phyloP scores from a whole-genome alignment of 2,888 invertebrate species.

The Oscheius myriophilus region DNA sequence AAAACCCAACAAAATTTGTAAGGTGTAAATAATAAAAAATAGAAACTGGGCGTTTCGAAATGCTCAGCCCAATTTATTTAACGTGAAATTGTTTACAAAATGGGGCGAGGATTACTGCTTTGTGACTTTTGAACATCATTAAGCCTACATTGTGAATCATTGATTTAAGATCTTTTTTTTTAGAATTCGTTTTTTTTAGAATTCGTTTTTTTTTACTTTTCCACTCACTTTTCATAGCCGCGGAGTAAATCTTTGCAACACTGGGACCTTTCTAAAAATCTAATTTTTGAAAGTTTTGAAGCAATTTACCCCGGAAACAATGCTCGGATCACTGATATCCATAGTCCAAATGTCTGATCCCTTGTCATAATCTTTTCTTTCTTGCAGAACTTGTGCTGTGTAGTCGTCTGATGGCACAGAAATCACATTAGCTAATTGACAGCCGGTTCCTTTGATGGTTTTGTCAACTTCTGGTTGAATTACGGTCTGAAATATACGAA shows the following conservation, averaged over 20 bases:
- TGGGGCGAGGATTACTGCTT: no score
- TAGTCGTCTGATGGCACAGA: background rate
- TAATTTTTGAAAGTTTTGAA: background rate
- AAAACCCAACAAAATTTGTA: no score
- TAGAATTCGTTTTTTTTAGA: no score
- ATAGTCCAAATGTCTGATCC: constrained; percentile 5
- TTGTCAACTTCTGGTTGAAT: constrained; percentile 5
- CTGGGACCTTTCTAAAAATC: constrained; percentile 10
- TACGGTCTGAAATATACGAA: constrained; percentile 9
- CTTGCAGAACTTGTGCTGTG: background rate
- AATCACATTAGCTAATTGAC: constrained; percentile 8
- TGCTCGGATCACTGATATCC: constrained; percentile 5
- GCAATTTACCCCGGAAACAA: background rate
- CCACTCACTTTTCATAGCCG: constrained; percentile 3
- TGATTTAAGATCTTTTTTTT: no score
- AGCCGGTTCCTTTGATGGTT: constrained; percentile 4
- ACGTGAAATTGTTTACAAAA: no score
- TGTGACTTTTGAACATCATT: no score
- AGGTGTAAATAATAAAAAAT: no score
- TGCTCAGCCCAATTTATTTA: no score
- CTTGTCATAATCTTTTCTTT: constrained; percentile 8
- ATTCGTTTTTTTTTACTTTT: no score
- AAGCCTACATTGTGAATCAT: no score
- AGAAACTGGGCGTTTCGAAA: no score
- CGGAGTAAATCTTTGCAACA: constrained; percentile 5